These are phyloP conservation scores for Anodontia alba DNA, from an alignment of 2,888 invertebrate species.

Conservation along the genomic window DNA sequence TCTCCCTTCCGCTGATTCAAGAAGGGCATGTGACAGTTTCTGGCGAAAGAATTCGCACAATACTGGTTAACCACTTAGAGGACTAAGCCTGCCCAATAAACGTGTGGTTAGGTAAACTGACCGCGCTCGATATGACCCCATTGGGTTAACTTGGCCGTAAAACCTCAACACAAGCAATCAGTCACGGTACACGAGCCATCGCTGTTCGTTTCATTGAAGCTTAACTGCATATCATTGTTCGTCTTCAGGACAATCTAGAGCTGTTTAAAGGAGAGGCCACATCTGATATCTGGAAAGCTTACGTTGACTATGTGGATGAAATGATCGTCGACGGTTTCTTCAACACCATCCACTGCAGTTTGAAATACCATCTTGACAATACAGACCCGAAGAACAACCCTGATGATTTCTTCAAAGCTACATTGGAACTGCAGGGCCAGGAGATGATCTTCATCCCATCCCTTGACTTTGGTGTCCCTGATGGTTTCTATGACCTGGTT, in stretches of 20 bases:
- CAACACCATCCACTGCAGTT: conserved; percentile 88
- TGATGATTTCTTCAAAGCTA: conserved; percentile 93
- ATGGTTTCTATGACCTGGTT: conserved; percentile 92
- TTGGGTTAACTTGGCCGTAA: no score
- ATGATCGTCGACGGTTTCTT: conserved; percentile 93
- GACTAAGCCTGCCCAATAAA: no score
- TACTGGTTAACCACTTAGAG: no score
- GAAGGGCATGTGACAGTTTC: no score
- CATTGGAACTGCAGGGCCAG: conserved; percentile 87
- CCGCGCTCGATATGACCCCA: no score
- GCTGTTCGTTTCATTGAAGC: no score
- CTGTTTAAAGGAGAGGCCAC: conserved; percentile 91
- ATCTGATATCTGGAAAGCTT: conserved; percentile 91
- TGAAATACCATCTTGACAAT: conserved; percentile 95
- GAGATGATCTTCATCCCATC: conserved; percentile 94
- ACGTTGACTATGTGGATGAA: conserved; percentile 94
- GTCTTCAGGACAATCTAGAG: conserved; percentile 90
- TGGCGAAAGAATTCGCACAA: no score
- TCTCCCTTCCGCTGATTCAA: no score
- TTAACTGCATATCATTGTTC: no score
- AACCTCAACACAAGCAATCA: no score
- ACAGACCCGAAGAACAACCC: conserved; percentile 92
- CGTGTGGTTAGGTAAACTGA: no score
- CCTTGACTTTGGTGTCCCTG: conserved; percentile 90
- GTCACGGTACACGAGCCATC: no score